A percentile compares a stretch with the other conserved stretches of the same genome.
Evolutionary conservation across 1,140 invertebrate genomes (phyloP).

Genomic region (Homarus americanus): DNA sequence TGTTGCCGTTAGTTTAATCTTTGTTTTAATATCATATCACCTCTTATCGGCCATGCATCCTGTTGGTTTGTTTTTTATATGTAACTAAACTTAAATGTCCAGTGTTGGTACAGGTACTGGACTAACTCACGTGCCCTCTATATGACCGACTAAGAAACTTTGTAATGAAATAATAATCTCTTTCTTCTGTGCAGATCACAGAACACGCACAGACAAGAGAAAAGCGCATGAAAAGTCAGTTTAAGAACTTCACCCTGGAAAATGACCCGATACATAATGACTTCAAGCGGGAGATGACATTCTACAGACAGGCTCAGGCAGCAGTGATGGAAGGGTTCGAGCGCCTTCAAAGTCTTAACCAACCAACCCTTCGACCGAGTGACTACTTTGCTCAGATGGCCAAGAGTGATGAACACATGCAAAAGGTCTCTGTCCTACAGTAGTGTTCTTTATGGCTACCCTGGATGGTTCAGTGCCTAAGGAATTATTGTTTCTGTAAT

Average conservation of each 20-base stretch:
- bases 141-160: neutral
- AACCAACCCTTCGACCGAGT: slow-evolving; percentile 91
- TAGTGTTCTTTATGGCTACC: too few species aligned
- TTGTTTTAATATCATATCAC: too few species aligned
- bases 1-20: neutral
- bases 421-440: slow-evolving; percentile 88
- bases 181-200: slow-evolving; percentile 77
- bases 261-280: slow-evolving; percentile 94
- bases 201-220: slow-evolving; percentile 76
- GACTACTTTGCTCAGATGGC: slow-evolving; percentile 99
- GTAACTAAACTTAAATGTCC: neutral
- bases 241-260: slow-evolving; percentile 78
- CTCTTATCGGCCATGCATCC: too few species aligned
- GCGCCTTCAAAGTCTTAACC: slow-evolving; percentile 85
- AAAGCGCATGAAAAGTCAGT: slow-evolving; percentile 85
- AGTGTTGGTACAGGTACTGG: neutral
- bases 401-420: slow-evolving; percentile 98
- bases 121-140: neutral
- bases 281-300: slow-evolving; percentile 93
- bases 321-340: slow-evolving; percentile 87
- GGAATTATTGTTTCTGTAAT: too few species aligned
- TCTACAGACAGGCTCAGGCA: slow-evolving; percentile 93
- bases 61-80: too few species aligned
- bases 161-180: neutral
- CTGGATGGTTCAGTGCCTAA: too few species aligned